phyloP scores from a whole-genome alignment of 2,797 vertebrate species.

The Melanotaenia maccullochi region DNA sequence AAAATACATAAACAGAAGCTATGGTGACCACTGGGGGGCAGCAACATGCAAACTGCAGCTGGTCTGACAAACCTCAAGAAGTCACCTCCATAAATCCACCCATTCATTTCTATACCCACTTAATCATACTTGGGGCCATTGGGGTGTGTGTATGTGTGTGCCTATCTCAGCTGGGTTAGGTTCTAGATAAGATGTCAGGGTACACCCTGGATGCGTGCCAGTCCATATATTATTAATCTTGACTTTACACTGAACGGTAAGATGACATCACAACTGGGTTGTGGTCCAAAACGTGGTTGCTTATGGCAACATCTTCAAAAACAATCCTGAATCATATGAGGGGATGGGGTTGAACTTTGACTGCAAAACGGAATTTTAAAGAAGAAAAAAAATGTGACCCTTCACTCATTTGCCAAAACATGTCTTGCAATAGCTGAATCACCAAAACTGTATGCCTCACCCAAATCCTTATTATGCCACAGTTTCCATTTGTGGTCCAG shows the following conservation, averaged over 20 bases:
- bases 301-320: slow-evolving; percentile 13
- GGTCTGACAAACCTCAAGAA: not conserved
- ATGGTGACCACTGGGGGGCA: slow-evolving; percentile 35
- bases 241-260: slow-evolving; percentile 11
- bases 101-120: not conserved
- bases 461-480: slow-evolving; percentile 4
- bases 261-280: not conserved
- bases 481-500: not conserved
- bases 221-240: not conserved
- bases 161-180: not conserved
- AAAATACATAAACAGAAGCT: not conserved
- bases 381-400: not conserved
- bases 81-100: not conserved
- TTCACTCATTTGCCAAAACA: slow-evolving; percentile 1
- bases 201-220: not conserved
- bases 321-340: slow-evolving; percentile 29
- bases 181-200: not conserved
- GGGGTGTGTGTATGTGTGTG: too few species aligned
- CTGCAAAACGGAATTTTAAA: slow-evolving; percentile 24
- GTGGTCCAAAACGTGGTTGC: slow-evolving; percentile 21
- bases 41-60: not conserved
- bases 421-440: not conserved
- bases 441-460: not conserved
- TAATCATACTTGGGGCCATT: not conserved
- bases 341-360: slow-evolving; percentile 12